Conservation (phyloP, 1,140 invertebrate genomes). For the Vollenhovia emeryi region DNA sequence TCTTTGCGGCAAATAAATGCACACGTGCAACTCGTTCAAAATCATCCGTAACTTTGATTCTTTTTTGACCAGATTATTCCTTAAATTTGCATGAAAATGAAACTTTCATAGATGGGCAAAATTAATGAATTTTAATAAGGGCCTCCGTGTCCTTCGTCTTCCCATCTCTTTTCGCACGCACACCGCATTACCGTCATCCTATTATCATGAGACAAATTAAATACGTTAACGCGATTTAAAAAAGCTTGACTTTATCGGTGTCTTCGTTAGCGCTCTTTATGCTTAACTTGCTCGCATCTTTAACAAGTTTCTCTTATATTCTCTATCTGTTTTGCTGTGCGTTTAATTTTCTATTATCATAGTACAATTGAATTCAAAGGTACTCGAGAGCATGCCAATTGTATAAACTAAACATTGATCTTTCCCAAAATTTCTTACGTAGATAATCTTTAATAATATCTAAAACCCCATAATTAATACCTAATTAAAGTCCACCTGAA, state of each 20-base stretch:
- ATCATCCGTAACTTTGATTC: slow-evolving; percentile 57
- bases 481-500: background rate
- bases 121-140: slow-evolving; percentile 85
- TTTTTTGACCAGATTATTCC: slow-evolving; percentile 77
- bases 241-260: slow-evolving; percentile 56
- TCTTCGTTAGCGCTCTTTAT: background rate
- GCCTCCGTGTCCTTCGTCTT: slow-evolving; percentile 63
- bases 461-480: background rate
- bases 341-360: slow-evolving; percentile 11
- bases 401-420: slow-evolving; percentile 25
- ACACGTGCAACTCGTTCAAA: slow-evolving; percentile 53
- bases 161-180: slow-evolving; percentile 44
- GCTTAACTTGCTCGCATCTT: slow-evolving; percentile 34
- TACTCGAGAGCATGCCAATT: slow-evolving; percentile 31
- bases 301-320: background rate
- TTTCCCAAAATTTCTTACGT: background rate
- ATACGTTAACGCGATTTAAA: slow-evolving; percentile 64
- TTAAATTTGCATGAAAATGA: slow-evolving; percentile 84
- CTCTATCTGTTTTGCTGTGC: background rate
- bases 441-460: background rate
- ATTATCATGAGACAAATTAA: slow-evolving; percentile 73
- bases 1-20: slow-evolving; percentile 43
- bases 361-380: slow-evolving; percentile 43
- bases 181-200: slow-evolving; percentile 63
- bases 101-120: slow-evolving; percentile 82